phyloP scores from a whole-genome alignment of 2,888 invertebrate species.

The Drosophila parthenogenetica region DNA sequence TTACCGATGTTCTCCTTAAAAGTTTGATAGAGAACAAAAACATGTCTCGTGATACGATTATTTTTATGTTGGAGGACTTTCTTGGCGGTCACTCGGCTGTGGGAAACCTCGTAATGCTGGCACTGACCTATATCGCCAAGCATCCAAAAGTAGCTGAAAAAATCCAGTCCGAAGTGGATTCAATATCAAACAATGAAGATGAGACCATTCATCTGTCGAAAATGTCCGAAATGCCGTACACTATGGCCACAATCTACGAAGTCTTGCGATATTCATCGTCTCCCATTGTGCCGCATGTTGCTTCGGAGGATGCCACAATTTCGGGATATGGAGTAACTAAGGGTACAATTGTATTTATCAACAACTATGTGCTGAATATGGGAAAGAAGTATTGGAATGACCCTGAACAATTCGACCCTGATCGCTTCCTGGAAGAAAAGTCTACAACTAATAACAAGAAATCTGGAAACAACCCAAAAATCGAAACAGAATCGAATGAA shows the following conservation, averaged over 20 bases:
- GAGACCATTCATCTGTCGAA: slow-evolving; percentile 89
- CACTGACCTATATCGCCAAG: slow-evolving; percentile 89
- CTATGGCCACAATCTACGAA: slow-evolving; percentile 93
- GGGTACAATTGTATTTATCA: slow-evolving; percentile 93
- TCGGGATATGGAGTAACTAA: slow-evolving; percentile 90
- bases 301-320: slow-evolving; percentile 90
- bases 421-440: slow-evolving; percentile 88
- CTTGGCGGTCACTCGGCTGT: slow-evolving; percentile 95
- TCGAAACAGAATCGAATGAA: not conserved
- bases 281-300: slow-evolving; percentile 95
- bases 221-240: slow-evolving; percentile 89
- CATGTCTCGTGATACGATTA: slow-evolving; percentile 91
- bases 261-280: slow-evolving; percentile 92
- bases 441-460: slow-evolving; percentile 35
- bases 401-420: slow-evolving; percentile 90
- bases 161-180: slow-evolving; percentile 90
- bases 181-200: slow-evolving; percentile 85
- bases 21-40: slow-evolving; percentile 88
- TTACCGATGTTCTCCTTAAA: slow-evolving; percentile 91
- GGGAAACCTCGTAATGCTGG: slow-evolving; percentile 92
- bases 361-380: slow-evolving; percentile 93
- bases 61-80: slow-evolving; percentile 94
- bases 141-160: slow-evolving; percentile 88
- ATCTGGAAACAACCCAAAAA: not conserved
- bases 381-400: slow-evolving; percentile 91